Evolutionary conservation across 2,797 vertebrate species (phyloP).

Genomic region (Sphenodon punctatus): DNA sequence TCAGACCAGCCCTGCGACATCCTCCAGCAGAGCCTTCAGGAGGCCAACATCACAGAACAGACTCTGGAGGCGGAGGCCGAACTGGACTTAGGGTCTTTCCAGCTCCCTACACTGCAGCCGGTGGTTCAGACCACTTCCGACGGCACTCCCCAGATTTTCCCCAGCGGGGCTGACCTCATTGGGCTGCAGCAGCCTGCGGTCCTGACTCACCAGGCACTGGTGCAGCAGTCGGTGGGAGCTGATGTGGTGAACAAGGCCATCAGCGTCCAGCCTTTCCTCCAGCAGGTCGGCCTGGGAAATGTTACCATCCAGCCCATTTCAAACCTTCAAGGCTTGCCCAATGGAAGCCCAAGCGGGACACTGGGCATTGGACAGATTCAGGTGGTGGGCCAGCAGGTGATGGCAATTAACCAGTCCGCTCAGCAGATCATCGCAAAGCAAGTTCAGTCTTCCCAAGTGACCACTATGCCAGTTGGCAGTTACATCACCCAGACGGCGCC

Average conservation of each 20-base stretch:
- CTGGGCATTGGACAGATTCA: slow-evolving; percentile 94
- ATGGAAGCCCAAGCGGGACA: slow-evolving; percentile 88
- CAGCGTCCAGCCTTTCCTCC: slow-evolving; percentile 93
- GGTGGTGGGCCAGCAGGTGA: slow-evolving; percentile 94
- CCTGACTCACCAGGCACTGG: slow-evolving; percentile 73
- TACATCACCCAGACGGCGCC: slow-evolving; percentile 87
- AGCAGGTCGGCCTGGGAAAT: slow-evolving; percentile 90
- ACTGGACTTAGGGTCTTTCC: slow-evolving; percentile 93
- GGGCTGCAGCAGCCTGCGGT: slow-evolving; percentile 79
- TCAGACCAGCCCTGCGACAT: slow-evolving; percentile 93
- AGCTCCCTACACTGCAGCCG: slow-evolving; percentile 89
- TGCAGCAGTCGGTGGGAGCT: slow-evolving; percentile 75
- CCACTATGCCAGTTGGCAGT: slow-evolving; percentile 81
- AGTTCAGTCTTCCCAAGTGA: slow-evolving; percentile 69
- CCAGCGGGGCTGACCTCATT: slow-evolving; percentile 84
- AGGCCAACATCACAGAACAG: slow-evolving; percentile 97
- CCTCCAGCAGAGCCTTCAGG: slow-evolving; percentile 94
- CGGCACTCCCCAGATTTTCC: slow-evolving; percentile 84
- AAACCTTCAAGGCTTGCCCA: slow-evolving; percentile 89
- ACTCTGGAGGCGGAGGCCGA: slow-evolving; percentile 93
- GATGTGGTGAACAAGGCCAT: slow-evolving; percentile 94
- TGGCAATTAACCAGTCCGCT: slow-evolving; percentile 93
- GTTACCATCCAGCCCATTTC: slow-evolving; percentile 94
- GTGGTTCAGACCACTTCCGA: slow-evolving; percentile 86
- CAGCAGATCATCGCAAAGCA: slow-evolving; percentile 90